phyloP scores from a whole-genome alignment of 1,140 invertebrate species.

The Pseudomyrmex cubaensis region DNA sequence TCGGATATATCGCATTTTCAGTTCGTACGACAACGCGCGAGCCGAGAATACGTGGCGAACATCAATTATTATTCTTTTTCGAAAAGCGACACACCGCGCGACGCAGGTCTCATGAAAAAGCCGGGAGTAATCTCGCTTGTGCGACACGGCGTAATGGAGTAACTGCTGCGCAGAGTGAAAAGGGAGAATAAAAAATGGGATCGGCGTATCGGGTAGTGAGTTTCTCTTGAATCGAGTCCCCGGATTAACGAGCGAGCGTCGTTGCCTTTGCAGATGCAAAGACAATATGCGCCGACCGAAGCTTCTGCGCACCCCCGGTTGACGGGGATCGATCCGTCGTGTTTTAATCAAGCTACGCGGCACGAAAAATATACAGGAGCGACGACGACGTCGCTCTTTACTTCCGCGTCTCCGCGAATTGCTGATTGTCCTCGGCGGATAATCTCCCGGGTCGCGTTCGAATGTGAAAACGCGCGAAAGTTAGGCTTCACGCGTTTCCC shows the following conservation, averaged over 20 bases:
- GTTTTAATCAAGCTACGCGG: slow-evolving; percentile 56
- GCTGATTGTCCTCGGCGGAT: not conserved
- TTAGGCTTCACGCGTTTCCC: slow-evolving; percentile 30
- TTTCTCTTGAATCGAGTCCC: slow-evolving; percentile 34
- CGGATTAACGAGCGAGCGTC: slow-evolving; percentile 32
- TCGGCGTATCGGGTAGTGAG: slow-evolving; percentile 1
- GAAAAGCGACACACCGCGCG: not conserved
- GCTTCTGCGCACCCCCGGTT: not conserved
- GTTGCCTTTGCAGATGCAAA: slow-evolving; percentile 4
- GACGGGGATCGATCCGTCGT: not conserved
- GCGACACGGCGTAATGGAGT: slow-evolving; percentile 13
- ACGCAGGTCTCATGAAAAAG: not conserved
- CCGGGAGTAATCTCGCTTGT: slow-evolving; percentile 12
- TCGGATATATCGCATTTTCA: not conserved
- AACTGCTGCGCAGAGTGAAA: not conserved
- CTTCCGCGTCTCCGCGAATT: slow-evolving; percentile 26
- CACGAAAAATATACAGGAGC: slow-evolving; percentile 51
- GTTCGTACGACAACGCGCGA: not conserved
- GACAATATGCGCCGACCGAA: slow-evolving; percentile 14
- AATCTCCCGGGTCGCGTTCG: slow-evolving; percentile 54
- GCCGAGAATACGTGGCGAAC: not conserved
- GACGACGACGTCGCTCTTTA: not conserved
- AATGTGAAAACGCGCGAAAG: slow-evolving; percentile 53
- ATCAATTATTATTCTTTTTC: slow-evolving; percentile 16
- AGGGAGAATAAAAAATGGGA: slow-evolving; percentile 14